Conservation (phyloP, 1,140 invertebrate genomes). For the Antheraea pernyi region DNA sequence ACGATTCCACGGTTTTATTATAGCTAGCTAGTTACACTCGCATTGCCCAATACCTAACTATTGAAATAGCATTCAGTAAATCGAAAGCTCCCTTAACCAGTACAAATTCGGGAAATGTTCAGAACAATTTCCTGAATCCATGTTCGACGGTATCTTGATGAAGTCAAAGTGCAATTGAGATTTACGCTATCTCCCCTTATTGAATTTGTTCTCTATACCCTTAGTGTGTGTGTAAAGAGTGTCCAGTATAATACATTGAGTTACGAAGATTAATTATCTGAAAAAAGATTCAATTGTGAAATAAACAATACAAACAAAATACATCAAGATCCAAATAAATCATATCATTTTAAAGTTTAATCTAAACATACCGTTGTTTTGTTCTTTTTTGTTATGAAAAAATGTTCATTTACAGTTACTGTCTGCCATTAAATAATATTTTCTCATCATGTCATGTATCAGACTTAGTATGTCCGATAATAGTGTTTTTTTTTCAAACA, state of each 20-base stretch:
- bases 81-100: conserved; percentile 21
- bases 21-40: no score
- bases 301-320: no score
- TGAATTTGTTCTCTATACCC: conserved; percentile 48
- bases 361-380: no score
- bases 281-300: not conserved
- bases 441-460: no score
- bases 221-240: conserved; percentile 6
- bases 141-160: conserved; percentile 41
- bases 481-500: no score
- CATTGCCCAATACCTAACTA: conserved; percentile 17
- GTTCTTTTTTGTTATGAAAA: no score
- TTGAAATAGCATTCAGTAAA: conserved; percentile 17
- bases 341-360: no score
- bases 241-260: not conserved
- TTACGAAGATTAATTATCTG: not conserved
- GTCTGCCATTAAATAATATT: no score
- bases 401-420: no score
- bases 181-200: conserved; percentile 50
- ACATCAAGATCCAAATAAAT: no score
- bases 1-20: no score
- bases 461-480: no score
- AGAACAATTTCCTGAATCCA: conserved; percentile 36
- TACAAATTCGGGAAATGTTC: conserved; percentile 38
- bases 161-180: conserved; percentile 46